Evolutionary conservation across 2,797 vertebrate genomes (phyloP).

Genomic region (Nyctalus aviator): DNA sequence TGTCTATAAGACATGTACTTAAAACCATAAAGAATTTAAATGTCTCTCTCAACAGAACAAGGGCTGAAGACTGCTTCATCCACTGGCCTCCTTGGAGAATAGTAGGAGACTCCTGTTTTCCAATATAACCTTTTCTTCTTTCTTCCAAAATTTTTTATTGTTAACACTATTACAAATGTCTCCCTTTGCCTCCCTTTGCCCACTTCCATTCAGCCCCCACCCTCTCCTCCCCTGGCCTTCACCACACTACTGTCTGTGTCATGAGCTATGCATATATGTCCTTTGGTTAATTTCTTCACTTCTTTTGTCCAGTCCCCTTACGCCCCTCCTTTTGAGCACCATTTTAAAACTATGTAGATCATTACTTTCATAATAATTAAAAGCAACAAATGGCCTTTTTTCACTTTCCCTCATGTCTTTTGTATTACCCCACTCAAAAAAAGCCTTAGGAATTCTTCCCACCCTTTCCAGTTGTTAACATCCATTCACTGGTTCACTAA

Average conservation of each 20-base stretch:
- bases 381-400: neutral
- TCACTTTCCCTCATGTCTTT: neutral
- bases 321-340: neutral
- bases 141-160: neutral
- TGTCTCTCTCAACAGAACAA: no score
- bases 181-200: neutral
- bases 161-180: neutral
- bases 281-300: neutral
- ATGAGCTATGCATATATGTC: neutral
- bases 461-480: neutral
- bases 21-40: neutral
- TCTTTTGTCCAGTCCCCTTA: no score
- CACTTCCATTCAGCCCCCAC: neutral
- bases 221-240: neutral
- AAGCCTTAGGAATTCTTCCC: neutral
- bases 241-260: neutral
- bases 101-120: no score
- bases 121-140: no score
- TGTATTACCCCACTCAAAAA: neutral
- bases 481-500: neutral
- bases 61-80: no score
- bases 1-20: neutral
- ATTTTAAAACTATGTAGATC: neutral
- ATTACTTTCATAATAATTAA: neutral
- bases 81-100: neutral